Evolutionary conservation across 2,888 invertebrate genomes (phyloP).

Genomic region (Tigriopus californicus): DNA sequence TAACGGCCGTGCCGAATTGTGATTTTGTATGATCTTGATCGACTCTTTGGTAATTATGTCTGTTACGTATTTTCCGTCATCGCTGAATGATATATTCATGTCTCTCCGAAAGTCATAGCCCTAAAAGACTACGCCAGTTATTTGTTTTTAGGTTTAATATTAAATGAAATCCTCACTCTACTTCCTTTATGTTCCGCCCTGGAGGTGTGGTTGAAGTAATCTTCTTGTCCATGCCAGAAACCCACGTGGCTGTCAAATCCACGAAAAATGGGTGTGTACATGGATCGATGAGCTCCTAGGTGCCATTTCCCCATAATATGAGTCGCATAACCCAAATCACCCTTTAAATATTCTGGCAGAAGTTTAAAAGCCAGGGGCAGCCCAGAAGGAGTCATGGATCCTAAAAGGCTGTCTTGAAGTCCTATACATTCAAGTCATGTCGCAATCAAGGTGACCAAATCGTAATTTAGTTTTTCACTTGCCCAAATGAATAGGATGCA

Average conservation of each 20-base stretch:
- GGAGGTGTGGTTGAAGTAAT: conserved; percentile 69
- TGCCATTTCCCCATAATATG: conserved; percentile 72
- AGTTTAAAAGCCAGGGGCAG: conserved; percentile 58
- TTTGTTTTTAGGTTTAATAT: no score
- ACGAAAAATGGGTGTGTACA: conserved; percentile 28
- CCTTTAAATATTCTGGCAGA: conserved; percentile 58
- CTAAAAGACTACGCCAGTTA: no score
- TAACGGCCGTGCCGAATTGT: conserved; percentile 40
- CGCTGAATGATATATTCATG: conserved; percentile 47
- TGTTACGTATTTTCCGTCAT: conserved; percentile 50
- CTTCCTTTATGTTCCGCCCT: no score
- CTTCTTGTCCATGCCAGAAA: conserved; percentile 71
- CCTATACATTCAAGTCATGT: no score
- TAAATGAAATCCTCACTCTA: no score
- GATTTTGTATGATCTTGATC: conserved; percentile 44
- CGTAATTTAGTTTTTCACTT: no score
- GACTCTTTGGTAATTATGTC: conserved; percentile 62
- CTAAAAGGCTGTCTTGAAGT: conserved; percentile 30
- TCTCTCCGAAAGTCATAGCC: conserved; percentile 44
- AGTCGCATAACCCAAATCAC: conserved; percentile 55
- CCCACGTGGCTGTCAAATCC: conserved; percentile 68
- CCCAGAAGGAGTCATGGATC: conserved; percentile 48
- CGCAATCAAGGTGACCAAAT: no score
- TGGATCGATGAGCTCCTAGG: conserved; percentile 21
- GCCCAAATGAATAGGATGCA: conserved; percentile 67